Evolutionary conservation across 2,113 vertebrate species (phyloP), one percentile per base, ranked within the genome.

Genomic region (Papio anubis): DNA sequence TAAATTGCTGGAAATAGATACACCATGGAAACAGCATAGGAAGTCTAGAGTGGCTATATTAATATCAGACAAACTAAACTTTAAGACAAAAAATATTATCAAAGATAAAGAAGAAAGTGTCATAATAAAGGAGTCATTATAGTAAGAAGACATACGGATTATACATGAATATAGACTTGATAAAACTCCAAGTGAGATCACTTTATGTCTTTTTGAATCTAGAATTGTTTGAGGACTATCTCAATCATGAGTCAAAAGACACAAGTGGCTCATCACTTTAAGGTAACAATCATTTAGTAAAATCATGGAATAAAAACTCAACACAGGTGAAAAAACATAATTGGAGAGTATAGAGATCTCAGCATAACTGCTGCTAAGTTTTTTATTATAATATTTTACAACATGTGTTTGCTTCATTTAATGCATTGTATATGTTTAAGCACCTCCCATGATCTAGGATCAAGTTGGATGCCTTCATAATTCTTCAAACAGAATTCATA

Each of bases 101-200:
- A 88, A 9, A 43, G 17, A 80, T 86, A 87, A 78, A 66, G 27
- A 61, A 50, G 64, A 84, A 8, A 86, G 61, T 64, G 61, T 90
- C 5, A 70, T 57, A 96, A 80, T 64, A 13, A 64, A 64, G 61
- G 27, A 32, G 27, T 91, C 11, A 85, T 52, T 79, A 32, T 38
- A 52, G 78, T 85, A 88, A 78, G 43, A 59, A 45, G 43, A 95
- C 2, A 73, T 35, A 78, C 48, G 8, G 86, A 43, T 82, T 92
- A 68, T 25, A 61, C 23, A 50, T 96, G 3, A 59, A 10, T 81
- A 72, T 61, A 5, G 3, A 40, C 50, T 17, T 94, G 48, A 61
- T 96, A 81, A 96, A 91, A 82, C 96, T 83, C 55, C 80, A 70
- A 70, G 21, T 43, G 55, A 90, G 72, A 95, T 66, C 23, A 23